Percentiles rank a stretch among this genome's conserved stretches.
Evolutionary conservation across 2,113 vertebrate genomes (phyloP).

Genomic region (Halcyon malimbica): DNA sequence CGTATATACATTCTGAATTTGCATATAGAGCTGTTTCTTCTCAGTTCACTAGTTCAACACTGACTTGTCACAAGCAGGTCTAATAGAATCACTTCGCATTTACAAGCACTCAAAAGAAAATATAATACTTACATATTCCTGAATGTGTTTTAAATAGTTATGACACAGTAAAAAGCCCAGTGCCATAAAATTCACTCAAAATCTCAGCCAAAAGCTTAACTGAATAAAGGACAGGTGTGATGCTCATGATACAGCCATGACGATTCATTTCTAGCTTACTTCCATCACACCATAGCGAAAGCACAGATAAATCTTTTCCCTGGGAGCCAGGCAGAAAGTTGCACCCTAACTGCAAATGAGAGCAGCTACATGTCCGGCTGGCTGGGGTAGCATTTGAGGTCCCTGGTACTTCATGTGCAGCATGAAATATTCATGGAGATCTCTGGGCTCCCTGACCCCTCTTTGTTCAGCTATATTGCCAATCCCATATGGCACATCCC

Average conservation of each 20-base stretch:
- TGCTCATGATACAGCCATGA: fast-evolving
- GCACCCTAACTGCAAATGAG: neutral
- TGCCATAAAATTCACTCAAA: neutral
- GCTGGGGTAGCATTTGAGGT: neutral
- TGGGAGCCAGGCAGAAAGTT: neutral
- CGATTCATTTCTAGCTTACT: neutral
- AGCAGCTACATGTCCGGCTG: fast-evolving
- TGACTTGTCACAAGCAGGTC: neutral
- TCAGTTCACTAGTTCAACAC: neutral
- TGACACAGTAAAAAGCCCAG: neutral
- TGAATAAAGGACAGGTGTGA: neutral
- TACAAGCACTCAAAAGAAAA: neutral
- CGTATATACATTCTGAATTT: neutral
- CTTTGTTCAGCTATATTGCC: neutral
- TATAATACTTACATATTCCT: neutral
- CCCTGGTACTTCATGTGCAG: neutral
- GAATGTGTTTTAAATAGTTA: neutral
- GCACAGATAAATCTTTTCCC: neutral
- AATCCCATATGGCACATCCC: fast-evolving
- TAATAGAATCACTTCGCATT: neutral
- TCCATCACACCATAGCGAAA: neutral
- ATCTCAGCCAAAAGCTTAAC: neutral
- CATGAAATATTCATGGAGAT: neutral
- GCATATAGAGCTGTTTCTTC: neutral
- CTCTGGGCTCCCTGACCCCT: neutral